These are phyloP conservation scores for Eristalinus sepulchralis DNA, from an alignment of 2,888 invertebrate species.

Conservation along the genomic window DNA sequence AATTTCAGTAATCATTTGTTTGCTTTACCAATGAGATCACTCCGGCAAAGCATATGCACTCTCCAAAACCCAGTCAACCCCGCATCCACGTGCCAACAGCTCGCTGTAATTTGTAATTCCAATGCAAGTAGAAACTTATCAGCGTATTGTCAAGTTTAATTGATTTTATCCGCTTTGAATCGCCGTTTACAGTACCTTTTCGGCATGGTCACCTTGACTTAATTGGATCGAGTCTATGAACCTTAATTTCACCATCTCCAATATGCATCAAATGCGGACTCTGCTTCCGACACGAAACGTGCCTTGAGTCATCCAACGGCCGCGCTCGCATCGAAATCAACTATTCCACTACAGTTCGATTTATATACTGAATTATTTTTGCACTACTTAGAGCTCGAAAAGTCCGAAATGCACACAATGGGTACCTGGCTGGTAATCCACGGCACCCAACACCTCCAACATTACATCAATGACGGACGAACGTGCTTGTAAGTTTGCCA, in stretches of 20 bases:
- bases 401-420: background rate
- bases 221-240: slow-evolving; percentile 46
- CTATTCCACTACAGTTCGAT: background rate
- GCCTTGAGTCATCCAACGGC: slow-evolving; percentile 5
- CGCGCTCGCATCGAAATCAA: background rate
- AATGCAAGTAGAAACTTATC: background rate
- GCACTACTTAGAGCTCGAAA: slow-evolving; percentile 20
- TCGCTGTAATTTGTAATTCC: background rate
- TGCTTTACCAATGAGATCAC: background rate
- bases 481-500: background rate
- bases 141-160: slow-evolving; percentile 44
- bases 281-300: slow-evolving; percentile 35
- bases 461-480: slow-evolving; percentile 35
- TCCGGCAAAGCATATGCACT: background rate
- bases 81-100: background rate
- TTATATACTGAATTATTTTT: slow-evolving; percentile 28
- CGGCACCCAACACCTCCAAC: slow-evolving; percentile 7
- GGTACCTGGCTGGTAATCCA: background rate
- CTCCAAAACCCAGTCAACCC: background rate
- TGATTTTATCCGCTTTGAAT: slow-evolving; percentile 12
- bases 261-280: slow-evolving; percentile 4
- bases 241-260: slow-evolving; percentile 28
- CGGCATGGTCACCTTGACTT: slow-evolving; percentile 49
- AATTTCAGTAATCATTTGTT: background rate
- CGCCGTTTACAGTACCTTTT: background rate